These are phyloP conservation scores for Amazona vittata DNA, from an alignment of 2,113 vertebrate species.

Conservation along the genomic window DNA sequence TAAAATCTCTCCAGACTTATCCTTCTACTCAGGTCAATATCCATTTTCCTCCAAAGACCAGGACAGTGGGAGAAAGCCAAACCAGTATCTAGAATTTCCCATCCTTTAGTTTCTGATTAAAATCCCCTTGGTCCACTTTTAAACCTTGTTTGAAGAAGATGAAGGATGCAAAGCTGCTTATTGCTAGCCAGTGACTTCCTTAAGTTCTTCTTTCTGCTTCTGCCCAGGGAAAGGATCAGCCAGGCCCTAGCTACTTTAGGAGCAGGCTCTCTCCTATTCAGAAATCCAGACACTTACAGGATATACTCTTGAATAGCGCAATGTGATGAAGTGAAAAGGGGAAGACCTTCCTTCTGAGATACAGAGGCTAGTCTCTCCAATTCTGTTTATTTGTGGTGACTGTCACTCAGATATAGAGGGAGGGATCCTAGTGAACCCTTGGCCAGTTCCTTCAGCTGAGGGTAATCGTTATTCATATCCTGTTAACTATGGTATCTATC, in stretches of 20 bases:
- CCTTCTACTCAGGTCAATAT: not conserved
- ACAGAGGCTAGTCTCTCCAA: rapidly evolving
- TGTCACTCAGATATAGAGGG: not conserved
- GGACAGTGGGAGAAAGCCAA: not conserved
- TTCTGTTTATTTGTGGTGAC: not conserved
- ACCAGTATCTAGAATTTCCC: not conserved
- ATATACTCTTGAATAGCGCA: not conserved
- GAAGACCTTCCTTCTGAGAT: not conserved
- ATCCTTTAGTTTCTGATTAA: not conserved
- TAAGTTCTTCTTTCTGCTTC: not conserved
- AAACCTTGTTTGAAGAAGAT: not conserved
- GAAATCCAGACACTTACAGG: not conserved
- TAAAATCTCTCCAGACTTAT: not conserved
- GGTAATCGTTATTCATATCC: not conserved
- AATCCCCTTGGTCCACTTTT: not conserved
- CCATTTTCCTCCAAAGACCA: not conserved
- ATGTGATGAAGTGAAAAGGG: not conserved
- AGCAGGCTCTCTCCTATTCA: not conserved
- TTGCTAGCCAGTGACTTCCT: not conserved
- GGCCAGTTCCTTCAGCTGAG: not conserved
- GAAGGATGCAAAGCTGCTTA: not conserved
- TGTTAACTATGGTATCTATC: not conserved
- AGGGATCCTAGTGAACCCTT: not conserved
- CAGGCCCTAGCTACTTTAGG: not conserved
- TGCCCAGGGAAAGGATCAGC: not conserved